phyloP scores from a whole-genome alignment of 2,888 invertebrate genomes.

The Eulithis prunata region DNA sequence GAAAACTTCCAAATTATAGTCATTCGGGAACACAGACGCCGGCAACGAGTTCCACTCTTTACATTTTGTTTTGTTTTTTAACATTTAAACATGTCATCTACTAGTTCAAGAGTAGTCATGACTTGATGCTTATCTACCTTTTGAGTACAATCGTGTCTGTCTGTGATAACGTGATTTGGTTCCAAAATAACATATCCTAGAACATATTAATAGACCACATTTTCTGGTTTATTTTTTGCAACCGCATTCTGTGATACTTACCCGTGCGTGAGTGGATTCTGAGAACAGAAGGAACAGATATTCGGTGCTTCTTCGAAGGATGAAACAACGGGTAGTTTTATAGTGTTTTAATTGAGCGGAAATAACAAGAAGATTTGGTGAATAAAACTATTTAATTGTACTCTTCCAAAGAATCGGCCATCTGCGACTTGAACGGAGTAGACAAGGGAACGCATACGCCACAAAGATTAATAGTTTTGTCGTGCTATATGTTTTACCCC shows the following conservation, averaged over 20 bases:
- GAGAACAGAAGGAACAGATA: conserved; percentile 42
- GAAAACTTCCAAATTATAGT: no score
- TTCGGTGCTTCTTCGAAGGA: conserved; percentile 35
- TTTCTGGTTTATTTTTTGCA: conserved; percentile 43
- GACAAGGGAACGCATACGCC: no score
- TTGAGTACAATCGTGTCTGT: conserved; percentile 29
- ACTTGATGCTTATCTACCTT: conserved; percentile 27
- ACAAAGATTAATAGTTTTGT: no score
- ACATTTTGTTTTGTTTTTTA: no score
- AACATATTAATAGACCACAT: conserved; percentile 44
- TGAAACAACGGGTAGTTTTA: conserved; percentile 28
- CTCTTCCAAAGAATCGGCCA: no score
- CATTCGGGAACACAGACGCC: no score
- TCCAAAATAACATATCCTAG: conserved; percentile 42
- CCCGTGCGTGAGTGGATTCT: conserved; percentile 35
- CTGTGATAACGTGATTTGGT: conserved; percentile 37
- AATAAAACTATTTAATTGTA: not conserved
- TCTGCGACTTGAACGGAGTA: no score
- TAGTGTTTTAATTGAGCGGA: conserved; percentile 35
- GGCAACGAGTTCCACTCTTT: no score
- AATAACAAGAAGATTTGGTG: conserved; percentile 19
- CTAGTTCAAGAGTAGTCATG: conserved; percentile 18
- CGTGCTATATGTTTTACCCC: no score
- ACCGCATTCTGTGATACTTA: conserved; percentile 40
- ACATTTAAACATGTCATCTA: no score